Evolutionary conservation across 2,113 vertebrate species (phyloP).

Genomic region (Pongo abelii): DNA sequence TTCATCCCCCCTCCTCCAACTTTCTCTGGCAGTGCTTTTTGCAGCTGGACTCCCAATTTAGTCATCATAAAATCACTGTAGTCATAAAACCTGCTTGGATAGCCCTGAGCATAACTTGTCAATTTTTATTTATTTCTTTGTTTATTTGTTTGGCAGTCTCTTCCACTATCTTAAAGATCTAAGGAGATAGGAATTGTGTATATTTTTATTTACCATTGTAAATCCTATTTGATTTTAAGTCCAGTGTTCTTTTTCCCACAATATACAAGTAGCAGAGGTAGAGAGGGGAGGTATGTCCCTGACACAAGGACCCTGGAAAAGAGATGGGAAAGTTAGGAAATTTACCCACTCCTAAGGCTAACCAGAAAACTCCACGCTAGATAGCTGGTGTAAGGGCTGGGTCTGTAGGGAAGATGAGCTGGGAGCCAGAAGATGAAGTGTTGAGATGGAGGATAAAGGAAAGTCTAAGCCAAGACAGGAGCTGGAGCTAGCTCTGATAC

Average conservation of each 20-base stretch:
- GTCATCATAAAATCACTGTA: background rate
- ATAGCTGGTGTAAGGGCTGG: background rate
- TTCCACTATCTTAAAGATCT: background rate
- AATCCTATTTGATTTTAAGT: background rate
- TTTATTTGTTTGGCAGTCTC: background rate
- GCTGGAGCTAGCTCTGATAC: background rate
- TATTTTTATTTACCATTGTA: background rate
- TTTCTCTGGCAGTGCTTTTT: background rate
- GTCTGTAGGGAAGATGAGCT: background rate
- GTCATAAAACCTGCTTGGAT: background rate
- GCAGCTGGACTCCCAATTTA: background rate
- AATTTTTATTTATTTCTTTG: slow-evolving; percentile 14
- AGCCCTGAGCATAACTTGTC: background rate
- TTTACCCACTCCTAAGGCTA: background rate
- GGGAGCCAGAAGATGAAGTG: background rate
- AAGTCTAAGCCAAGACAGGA: background rate
- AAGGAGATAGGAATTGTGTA: background rate
- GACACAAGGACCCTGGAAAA: background rate
- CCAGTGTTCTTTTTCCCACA: background rate
- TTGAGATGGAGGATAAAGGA: background rate
- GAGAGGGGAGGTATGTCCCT: background rate
- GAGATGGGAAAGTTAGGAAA: background rate
- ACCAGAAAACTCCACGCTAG: background rate
- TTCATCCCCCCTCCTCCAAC: background rate
- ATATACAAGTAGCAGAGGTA: background rate